phyloP scores from a whole-genome alignment of 2,113 vertebrate species.

The Syngnathus typhle region DNA sequence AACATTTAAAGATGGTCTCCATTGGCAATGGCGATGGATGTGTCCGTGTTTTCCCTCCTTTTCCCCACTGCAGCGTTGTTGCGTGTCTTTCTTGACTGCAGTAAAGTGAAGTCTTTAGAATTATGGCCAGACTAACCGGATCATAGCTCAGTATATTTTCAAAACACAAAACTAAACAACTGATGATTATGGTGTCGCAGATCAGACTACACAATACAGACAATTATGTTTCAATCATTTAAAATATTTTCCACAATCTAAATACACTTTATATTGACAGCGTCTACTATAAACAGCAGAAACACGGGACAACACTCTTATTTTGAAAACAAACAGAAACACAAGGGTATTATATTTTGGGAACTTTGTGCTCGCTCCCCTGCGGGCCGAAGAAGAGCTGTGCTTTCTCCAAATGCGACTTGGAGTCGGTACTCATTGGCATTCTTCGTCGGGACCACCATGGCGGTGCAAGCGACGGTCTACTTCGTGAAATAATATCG shows the following conservation, averaged over 20 bases:
- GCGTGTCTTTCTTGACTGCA: neutral
- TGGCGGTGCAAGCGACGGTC: neutral
- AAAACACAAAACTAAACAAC: neutral
- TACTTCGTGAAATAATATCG: neutral
- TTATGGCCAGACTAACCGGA: neutral
- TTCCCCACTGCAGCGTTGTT: neutral
- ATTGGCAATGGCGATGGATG: neutral
- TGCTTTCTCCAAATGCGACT: neutral
- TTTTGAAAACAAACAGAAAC: neutral
- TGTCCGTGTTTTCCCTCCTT: neutral
- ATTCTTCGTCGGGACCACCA: neutral
- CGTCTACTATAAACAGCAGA: neutral
- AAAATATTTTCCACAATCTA: too few relatives aligned
- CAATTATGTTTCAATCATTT: neutral
- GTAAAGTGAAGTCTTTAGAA: neutral
- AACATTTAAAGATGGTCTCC: neutral
- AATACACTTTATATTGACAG: neutral
- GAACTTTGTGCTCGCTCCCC: neutral
- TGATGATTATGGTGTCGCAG: neutral
- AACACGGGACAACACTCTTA: neutral
- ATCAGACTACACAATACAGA: neutral
- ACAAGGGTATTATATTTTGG: neutral
- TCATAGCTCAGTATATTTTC: neutral
- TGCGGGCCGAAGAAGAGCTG: neutral
- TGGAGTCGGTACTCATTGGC: neutral